Conservation (phyloP, 2,797 vertebrate species). For the Sebastes vulpes region DNA sequence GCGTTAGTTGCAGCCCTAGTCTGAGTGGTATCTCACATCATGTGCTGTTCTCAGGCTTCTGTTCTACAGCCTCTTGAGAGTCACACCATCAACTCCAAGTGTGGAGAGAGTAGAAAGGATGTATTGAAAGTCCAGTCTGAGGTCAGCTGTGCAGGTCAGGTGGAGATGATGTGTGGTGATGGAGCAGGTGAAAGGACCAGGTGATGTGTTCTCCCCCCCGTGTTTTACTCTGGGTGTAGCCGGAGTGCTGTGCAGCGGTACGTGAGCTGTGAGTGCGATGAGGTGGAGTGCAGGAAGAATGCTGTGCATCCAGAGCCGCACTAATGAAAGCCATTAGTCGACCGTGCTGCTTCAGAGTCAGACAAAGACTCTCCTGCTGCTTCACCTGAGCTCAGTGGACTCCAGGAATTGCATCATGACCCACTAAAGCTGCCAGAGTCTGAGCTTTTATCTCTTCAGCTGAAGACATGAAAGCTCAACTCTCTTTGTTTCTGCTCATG, state of each 20-base stretch:
- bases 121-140: background rate
- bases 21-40: background rate
- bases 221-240: background rate
- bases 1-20: no score
- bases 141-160: background rate
- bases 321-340: slow-evolving; percentile 46
- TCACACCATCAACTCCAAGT: background rate
- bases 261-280: slow-evolving; percentile 20
- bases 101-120: background rate
- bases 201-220: background rate
- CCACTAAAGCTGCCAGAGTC: slow-evolving; percentile 7
- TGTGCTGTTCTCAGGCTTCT: background rate
- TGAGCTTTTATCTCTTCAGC: slow-evolving; percentile 10
- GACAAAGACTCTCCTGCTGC: slow-evolving; percentile 7
- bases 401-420: background rate
- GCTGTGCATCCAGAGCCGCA: slow-evolving; percentile 5
- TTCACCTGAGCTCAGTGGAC: slow-evolving; percentile 29
- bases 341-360: background rate
- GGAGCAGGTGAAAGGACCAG: background rate
- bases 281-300: background rate
- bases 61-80: background rate
- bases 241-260: background rate
- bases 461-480: slow-evolving; percentile 11
- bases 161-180: background rate
- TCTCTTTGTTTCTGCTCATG: slow-evolving; percentile 11